A percentile compares a stretch with the other conserved stretches of the same genome.
Conservation (phyloP, 2,888 invertebrate species). For the Galeopsomyia nigrocyanea region DNA sequence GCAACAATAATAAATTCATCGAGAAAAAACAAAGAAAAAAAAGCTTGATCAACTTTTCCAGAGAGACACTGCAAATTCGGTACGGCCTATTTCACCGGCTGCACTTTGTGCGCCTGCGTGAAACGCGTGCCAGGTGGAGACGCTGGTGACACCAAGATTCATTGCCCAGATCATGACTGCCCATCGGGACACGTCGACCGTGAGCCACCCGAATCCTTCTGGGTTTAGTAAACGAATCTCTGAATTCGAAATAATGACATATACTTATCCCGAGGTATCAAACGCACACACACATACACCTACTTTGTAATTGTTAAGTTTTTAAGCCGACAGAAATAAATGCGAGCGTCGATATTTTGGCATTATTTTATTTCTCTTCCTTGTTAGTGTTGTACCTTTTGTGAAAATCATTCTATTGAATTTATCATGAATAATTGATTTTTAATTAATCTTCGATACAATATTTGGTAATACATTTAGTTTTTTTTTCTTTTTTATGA, state of each 20-base stretch:
- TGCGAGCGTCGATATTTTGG: not conserved
- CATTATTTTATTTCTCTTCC: not conserved
- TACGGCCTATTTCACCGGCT: slow-evolving; percentile 34
- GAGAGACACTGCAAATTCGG: slow-evolving; percentile 27
- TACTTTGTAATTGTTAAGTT: slow-evolving; percentile 32
- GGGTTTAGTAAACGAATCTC: slow-evolving; percentile 1
- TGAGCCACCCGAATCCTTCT: slow-evolving; percentile 26
- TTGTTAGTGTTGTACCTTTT: no score
- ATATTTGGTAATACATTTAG: no score
- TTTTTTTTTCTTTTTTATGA: no score
- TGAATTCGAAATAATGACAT: not conserved
- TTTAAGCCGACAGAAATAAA: slow-evolving; percentile 32
- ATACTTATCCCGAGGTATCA: not conserved
- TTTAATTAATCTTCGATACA: no score
- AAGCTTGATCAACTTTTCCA: slow-evolving; percentile 8
- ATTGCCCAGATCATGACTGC: slow-evolving; percentile 38
- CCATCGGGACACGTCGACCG: slow-evolving; percentile 33
- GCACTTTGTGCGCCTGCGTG: slow-evolving; percentile 35
- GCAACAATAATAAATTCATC: no score
- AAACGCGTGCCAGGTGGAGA: not conserved
- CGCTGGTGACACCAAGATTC: slow-evolving; percentile 18
- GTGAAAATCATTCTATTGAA: no score
- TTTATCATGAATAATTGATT: no score
- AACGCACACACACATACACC: slow-evolving; percentile 20
- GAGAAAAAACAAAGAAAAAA: no score